Percentiles rank a stretch among this genome's conserved stretches.
These are phyloP conservation scores for Heliopora coerulea DNA, from an alignment of 92 coral and sea anemone species.

Conservation along the genomic window DNA sequence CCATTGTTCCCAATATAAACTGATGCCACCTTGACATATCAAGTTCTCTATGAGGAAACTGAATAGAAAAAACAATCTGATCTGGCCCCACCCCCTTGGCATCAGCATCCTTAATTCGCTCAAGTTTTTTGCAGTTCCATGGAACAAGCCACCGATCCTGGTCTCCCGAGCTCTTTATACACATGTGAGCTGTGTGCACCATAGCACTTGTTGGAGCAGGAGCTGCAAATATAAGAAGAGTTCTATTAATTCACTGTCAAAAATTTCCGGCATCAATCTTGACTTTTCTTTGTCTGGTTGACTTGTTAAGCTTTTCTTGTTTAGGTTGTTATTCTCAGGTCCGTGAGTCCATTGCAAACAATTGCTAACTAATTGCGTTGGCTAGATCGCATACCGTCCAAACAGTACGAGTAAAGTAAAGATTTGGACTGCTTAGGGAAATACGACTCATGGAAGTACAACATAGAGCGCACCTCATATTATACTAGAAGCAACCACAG, in stretches of 20 bases:
- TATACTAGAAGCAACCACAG: too few species aligned
- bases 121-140: slow-evolving; percentile 42
- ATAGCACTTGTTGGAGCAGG: slow-evolving; percentile 78
- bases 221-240: slow-evolving; percentile 46
- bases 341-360: too few species aligned
- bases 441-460: too few species aligned
- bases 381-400: too few species aligned
- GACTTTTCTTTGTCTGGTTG: too few species aligned
- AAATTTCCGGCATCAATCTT: too few species aligned
- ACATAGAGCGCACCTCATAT: too few species aligned
- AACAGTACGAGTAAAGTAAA: too few species aligned
- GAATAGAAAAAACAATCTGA: slow-evolving; percentile 71
- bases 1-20: slow-evolving; percentile 64
- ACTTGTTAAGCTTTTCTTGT: too few species aligned
- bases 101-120: slow-evolving; percentile 45
- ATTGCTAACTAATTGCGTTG: too few species aligned
- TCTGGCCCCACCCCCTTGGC: slow-evolving; percentile 29
- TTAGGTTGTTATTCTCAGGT: too few species aligned
- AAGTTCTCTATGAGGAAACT: slow-evolving; percentile 69
- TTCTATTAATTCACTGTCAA: not conserved
- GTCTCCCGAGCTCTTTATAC: slow-evolving; percentile 28
- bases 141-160: slow-evolving; percentile 50
- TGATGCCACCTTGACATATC: slow-evolving; percentile 81
- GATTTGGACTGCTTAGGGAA: too few species aligned
- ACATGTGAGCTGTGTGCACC: slow-evolving; percentile 59